Conservation (phyloP, 2,113 vertebrate genomes). For the Psilopsiagon aurifrons region DNA sequence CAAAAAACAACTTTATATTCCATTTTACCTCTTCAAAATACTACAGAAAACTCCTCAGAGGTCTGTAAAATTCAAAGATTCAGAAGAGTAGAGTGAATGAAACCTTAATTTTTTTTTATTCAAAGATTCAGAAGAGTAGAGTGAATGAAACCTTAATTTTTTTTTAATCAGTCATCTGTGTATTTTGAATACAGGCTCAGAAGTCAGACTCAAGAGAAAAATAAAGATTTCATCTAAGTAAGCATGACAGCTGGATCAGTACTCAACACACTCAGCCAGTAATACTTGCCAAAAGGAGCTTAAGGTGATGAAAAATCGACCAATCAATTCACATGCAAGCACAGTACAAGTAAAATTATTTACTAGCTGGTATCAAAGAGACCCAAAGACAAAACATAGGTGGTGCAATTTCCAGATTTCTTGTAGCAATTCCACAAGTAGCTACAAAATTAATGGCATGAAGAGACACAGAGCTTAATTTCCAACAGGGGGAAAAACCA, state of each 20-base stretch:
- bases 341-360: not conserved
- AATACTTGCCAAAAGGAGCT: not conserved
- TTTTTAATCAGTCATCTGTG: not conserved
- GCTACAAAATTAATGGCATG: not conserved
- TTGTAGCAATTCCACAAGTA: not conserved
- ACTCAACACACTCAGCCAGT: not conserved
- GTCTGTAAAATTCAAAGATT: not conserved
- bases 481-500: not conserved
- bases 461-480: not conserved
- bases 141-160: not conserved
- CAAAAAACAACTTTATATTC: not conserved
- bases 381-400: not conserved
- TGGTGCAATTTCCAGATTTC: not conserved
- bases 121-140: not conserved
- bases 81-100: not conserved
- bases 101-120: not conserved
- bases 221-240: not conserved
- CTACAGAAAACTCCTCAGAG: not conserved
- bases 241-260: not conserved
- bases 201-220: not conserved
- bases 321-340: not conserved
- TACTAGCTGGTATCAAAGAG: not conserved
- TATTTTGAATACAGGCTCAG: not conserved
- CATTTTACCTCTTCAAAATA: not conserved
- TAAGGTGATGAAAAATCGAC: not conserved